phyloP scores from a whole-genome alignment of 2,888 invertebrate genomes.

The Calameuta idolon region DNA sequence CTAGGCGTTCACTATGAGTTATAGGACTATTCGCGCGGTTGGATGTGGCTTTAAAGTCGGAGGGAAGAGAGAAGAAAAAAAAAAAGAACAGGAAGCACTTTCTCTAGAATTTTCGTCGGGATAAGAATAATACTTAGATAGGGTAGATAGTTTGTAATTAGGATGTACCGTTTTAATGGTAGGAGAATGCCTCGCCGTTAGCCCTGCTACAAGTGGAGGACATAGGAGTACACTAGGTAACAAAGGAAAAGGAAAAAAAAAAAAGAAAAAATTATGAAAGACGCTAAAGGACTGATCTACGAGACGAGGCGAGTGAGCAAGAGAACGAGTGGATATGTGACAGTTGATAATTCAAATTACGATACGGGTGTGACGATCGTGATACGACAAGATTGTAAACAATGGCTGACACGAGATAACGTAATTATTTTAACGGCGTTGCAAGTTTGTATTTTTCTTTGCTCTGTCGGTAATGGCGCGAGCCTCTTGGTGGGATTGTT shows the following conservation, averaged over 20 bases:
- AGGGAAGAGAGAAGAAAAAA: conserved; percentile 19
- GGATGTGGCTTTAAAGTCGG: conserved; percentile 24
- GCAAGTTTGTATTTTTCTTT: too few species aligned
- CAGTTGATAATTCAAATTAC: too few species aligned
- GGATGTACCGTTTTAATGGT: conserved; percentile 37
- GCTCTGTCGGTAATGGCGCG: too few species aligned
- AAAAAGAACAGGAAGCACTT: neutral
- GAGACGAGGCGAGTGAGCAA: too few species aligned
- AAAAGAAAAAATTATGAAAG: conserved; percentile 7
- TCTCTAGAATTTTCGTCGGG: neutral
- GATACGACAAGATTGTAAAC: conserved; percentile 4
- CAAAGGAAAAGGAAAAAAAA: conserved; percentile 13
- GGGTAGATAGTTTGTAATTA: conserved; percentile 51
- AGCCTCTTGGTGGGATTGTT: too few species aligned
- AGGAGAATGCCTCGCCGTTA: conserved; percentile 46
- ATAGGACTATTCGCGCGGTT: neutral
- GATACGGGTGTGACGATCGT: too few species aligned
- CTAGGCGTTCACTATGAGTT: conserved; percentile 3
- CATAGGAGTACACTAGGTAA: neutral
- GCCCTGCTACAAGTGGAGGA: neutral
- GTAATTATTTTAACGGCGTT: too few species aligned
- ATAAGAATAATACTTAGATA: conserved; percentile 8
- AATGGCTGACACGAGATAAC: neutral
- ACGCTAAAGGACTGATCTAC: neutral
- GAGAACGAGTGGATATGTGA: too few species aligned